phyloP scores from a whole-genome alignment of 2,888 invertebrate species.

The Taenaris catops region DNA sequence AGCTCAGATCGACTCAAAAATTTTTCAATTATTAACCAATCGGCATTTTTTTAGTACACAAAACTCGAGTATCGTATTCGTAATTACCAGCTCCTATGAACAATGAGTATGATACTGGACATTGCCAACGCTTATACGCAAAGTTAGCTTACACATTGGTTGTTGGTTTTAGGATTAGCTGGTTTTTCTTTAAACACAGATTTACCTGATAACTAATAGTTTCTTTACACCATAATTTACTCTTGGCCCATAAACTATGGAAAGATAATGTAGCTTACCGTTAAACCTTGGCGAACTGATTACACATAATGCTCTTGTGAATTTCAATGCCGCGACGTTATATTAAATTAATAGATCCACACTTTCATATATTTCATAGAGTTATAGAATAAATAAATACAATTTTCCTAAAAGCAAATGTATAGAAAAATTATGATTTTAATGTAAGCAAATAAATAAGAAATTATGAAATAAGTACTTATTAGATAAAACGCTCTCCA shows the following conservation, averaged over 20 bases:
- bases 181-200: slow-evolving; percentile 48
- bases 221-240: slow-evolving; percentile 48
- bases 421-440: no score
- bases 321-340: slow-evolving; percentile 14
- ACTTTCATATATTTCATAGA: no score
- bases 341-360: no score
- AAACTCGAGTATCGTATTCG: neutral
- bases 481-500: no score
- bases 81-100: neutral
- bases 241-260: slow-evolving; percentile 46
- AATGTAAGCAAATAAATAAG: no score
- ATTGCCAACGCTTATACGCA: slow-evolving; percentile 45
- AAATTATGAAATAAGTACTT: no score
- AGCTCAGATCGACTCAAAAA: slow-evolving; percentile 1
- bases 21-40: neutral
- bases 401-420: no score
- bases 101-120: slow-evolving; percentile 29
- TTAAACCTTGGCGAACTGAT: slow-evolving; percentile 29
- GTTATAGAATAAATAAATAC: no score
- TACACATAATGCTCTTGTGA: slow-evolving; percentile 10
- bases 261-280: slow-evolving; percentile 44
- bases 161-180: slow-evolving; percentile 51
- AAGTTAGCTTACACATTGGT: slow-evolving; percentile 38
- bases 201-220: slow-evolving; percentile 43
- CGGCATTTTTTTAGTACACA: neutral